Evolutionary conservation across 2,888 invertebrate species (phyloP).

Genomic region (Volucella inflata): DNA sequence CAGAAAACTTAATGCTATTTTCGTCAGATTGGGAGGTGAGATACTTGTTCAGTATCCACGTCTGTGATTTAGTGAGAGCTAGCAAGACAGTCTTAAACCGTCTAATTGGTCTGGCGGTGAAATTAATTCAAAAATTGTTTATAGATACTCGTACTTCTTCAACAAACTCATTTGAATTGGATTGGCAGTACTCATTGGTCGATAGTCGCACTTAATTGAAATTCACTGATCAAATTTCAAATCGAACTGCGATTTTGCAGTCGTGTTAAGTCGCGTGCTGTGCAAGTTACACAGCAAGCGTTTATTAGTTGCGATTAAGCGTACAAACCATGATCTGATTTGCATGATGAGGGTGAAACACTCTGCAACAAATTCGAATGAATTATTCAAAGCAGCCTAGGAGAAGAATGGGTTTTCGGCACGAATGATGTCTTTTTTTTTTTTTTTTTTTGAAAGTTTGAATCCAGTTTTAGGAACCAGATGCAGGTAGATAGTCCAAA

Average conservation of each 20-base stretch:
- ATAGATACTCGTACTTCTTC: constrained; percentile 17
- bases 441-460: neutral
- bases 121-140: constrained; percentile 49
- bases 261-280: constrained; percentile 51
- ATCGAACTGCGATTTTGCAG: constrained; percentile 28
- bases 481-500: constrained; percentile 3
- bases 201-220: constrained; percentile 27
- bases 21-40: constrained; percentile 17
- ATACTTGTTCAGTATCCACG: neutral
- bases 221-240: constrained; percentile 27
- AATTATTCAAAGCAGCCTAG: constrained; percentile 27
- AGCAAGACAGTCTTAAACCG: constrained; percentile 3
- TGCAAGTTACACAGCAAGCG: neutral
- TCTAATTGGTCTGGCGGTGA: constrained; percentile 64
- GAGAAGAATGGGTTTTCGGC: constrained; percentile 9
- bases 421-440: constrained; percentile 17
- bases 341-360: constrained; percentile 2
- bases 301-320: constrained; percentile 1
- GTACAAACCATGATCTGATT: no score
- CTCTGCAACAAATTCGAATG: neutral
- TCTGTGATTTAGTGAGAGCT: constrained; percentile 10
- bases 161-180: constrained; percentile 8
- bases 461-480: neutral
- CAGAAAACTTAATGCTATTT: constrained; percentile 32
- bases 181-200: neutral